phyloP scores from a whole-genome alignment of 1,140 invertebrate genomes.

The Tetranychus cinnabarinus region DNA sequence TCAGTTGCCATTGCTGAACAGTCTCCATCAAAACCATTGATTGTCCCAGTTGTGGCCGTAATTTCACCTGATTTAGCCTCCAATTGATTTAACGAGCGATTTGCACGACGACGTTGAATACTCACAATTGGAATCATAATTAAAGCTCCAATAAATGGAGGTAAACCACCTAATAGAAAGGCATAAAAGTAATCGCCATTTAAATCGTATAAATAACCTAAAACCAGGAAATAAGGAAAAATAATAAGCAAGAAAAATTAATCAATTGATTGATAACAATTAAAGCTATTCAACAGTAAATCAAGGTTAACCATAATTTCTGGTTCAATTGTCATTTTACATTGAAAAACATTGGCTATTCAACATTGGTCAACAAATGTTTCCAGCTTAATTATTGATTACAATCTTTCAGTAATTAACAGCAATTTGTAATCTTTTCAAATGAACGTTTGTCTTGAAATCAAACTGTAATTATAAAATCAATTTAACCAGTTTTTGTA shows the following conservation, averaged over 20 bases:
- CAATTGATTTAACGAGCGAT: not conserved
- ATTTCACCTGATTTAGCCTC: not conserved
- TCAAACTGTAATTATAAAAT: too few relatives aligned
- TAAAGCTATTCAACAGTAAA: not conserved
- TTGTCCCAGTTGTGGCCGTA: too few relatives aligned
- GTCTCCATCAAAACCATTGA: too few relatives aligned
- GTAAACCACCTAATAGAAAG: constrained; percentile 55
- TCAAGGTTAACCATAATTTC: not conserved
- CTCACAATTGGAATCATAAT: constrained; percentile 26
- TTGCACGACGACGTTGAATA: not conserved
- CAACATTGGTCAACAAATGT: too few relatives aligned
- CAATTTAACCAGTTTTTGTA: too few relatives aligned
- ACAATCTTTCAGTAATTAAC: too few relatives aligned
- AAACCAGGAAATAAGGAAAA: constrained; percentile 13
- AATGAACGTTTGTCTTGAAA: too few relatives aligned
- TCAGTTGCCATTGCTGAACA: too few relatives aligned
- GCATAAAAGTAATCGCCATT: constrained; percentile 41
- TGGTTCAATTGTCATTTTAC: too few relatives aligned
- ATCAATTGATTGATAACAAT: not conserved
- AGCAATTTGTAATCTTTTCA: too few relatives aligned
- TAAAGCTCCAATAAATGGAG: constrained; percentile 51
- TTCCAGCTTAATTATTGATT: too few relatives aligned
- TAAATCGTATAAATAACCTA: constrained; percentile 30
- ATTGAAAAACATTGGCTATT: too few relatives aligned
- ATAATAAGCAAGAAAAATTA: not conserved